Percentiles rank a stretch among this genome's conserved stretches.
Evolutionary conservation across 2,113 vertebrate genomes (phyloP).

Genomic region (Grallaria varia): DNA sequence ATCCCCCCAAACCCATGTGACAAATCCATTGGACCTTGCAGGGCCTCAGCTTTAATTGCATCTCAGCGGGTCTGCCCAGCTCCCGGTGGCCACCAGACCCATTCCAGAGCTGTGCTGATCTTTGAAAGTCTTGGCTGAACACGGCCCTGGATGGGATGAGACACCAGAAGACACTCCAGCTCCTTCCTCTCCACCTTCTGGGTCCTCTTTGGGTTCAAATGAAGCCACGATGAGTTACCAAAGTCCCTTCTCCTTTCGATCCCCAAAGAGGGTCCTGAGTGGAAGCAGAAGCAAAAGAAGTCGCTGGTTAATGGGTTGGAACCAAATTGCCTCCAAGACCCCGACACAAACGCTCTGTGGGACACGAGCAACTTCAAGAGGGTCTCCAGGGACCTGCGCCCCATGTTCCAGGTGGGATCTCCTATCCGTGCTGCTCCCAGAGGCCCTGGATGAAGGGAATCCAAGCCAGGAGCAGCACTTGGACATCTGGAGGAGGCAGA

Average conservation of each 20-base stretch:
- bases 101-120: not conserved
- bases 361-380: not conserved
- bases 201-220: not conserved
- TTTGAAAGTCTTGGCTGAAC: not conserved
- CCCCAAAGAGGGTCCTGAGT: not conserved
- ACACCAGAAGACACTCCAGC: not conserved
- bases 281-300: not conserved
- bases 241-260: not conserved
- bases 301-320: not conserved
- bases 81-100: not conserved
- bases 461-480: not conserved
- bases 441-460: not conserved
- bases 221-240: accelerated
- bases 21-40: not conserved
- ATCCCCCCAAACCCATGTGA: not conserved
- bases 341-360: not conserved
- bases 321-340: accelerated
- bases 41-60: not conserved
- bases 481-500: not conserved
- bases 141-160: not conserved
- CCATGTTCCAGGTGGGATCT: not conserved
- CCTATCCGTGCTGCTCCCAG: not conserved
- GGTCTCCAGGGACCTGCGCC: not conserved
- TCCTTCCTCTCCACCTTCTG: not conserved
- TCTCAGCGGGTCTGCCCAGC: not conserved